Evolutionary conservation across 2,888 invertebrate genomes (phyloP), one percentile per base, ranked within the genome.

Genomic region (Pammene fasciana): DNA sequence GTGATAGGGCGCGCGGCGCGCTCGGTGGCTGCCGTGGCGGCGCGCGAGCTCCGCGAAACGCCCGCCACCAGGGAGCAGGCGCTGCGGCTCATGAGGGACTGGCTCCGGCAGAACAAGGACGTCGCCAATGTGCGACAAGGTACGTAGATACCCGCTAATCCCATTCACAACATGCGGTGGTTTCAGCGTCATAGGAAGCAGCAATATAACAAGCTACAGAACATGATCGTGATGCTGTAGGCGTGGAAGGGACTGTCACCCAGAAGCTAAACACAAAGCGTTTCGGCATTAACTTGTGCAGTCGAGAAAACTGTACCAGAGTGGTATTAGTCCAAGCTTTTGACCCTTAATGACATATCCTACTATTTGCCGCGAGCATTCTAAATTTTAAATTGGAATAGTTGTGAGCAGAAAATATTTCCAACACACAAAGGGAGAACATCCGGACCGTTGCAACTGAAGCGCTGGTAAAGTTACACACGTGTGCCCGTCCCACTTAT

Each of bases 31-130:
- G 90, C 94, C 73, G 86, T 95, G 0, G 96, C 96, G 0, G 94
- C 94, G 60, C 91, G 90, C 59, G 96, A 96, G 79, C 86, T 96
- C n/a, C 89, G 96, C 13, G 96, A 97, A 82, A 95, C 95, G 56
- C 94, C 95, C 13, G 84, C 89, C 10, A 93, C 93, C 0, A 92
- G 94, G 61, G 94, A 94, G 41, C 95, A 96, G 79, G 94, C 95
- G 1, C 83, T 96, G 60, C 83, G 88, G 11, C 94, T 95, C 77
- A 88, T 96, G 81, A 90, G 94, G 56, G 94, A 95, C 26, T 96
- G 96, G 96, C 94, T 96, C 72, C 84, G 89, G 50, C 94, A 95
- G 81, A 96, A 96, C 79, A 87, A 87, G 34, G 96, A 96, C 79
- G 93, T 97, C 71, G 93, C 92, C 79, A 94, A 96, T 82, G 94